phyloP scores from a whole-genome alignment of 2,797 vertebrate species.

The Poeciliopsis paucimaculata region DNA sequence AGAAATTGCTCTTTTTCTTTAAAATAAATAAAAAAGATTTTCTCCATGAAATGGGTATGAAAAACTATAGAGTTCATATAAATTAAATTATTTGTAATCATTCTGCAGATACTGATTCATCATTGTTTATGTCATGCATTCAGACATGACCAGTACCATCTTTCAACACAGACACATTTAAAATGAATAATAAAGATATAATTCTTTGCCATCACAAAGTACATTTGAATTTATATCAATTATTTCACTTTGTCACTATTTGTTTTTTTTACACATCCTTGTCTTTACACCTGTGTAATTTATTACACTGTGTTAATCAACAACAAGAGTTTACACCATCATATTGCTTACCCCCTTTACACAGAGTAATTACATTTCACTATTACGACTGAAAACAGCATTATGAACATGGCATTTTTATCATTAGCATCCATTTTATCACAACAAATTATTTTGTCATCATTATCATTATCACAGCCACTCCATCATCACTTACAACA shows the following conservation, averaged over 20 bases:
- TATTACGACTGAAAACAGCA: slow-evolving; percentile 11
- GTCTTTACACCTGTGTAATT: slow-evolving; percentile 3
- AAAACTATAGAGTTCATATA: neutral
- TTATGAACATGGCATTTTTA: slow-evolving; percentile 16
- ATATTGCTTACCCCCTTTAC: slow-evolving; percentile 3
- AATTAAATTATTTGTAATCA: neutral
- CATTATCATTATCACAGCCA: slow-evolving; percentile 12
- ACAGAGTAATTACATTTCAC: slow-evolving; percentile 16
- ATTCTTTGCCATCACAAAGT: neutral
- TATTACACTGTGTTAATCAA: neutral
- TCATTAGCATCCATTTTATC: slow-evolving; percentile 20
- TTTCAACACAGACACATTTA: neutral
- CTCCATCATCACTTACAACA: slow-evolving; percentile 11
- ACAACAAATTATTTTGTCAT: slow-evolving; percentile 25
- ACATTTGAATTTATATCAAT: neutral
- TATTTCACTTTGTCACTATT: slow-evolving; percentile 2
- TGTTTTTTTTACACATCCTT: neutral
- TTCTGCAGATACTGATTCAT: neutral
- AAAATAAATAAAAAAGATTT: neutral
- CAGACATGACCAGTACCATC: neutral
- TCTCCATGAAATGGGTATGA: neutral
- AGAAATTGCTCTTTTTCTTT: neutral
- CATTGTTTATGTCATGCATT: neutral
- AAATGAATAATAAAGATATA: slow-evolving; percentile 1
- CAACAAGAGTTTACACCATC: neutral